Evolutionary conservation across 2,888 invertebrate genomes (phyloP), one percentile per base, ranked within the genome.

Genomic region (Acrobasis repandana): DNA sequence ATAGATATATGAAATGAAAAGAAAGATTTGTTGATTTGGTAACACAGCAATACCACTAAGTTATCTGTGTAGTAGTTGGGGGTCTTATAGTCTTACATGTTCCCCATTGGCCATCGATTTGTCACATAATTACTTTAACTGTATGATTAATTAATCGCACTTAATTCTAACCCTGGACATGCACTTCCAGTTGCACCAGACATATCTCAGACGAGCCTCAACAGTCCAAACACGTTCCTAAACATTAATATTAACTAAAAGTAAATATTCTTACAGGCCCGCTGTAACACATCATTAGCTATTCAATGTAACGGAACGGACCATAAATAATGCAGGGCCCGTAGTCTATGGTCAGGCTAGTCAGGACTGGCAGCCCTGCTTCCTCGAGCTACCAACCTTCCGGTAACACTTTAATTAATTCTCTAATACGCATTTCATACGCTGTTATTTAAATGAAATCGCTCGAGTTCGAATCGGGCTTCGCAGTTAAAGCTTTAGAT

Each of bases 281-380:
- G 54, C 65, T 64, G 65, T 64, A 71, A 75, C 76, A 77, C 73
- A 68, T 80, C 82, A 79, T 83, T 83, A 82, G 77, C 68, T 72
- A 82, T 78, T 77, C 82, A 78, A 77, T 78, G 81, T 80, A 80
- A 82, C 82, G 83, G 81, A 82, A 83, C 78, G 77, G 65, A 67
- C 67, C 70, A 81, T 80, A 79, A 75, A 79, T 80, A 78, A 79
- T 80, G 74, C 79, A 79, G 67, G 71, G 70, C 64, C 69, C 72
- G 75, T 72, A 71, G 66, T 65, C 70, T 65, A 69, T 73, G 77
- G 76, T 72, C 75, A 75, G 70, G 65, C 67, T 64, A 70, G 70
- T 68, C 70, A 54, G 18, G 36, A 65, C 67, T 67, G 56, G 56
- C 56, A 54, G 58, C 58, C 56, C 33, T 56, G 59, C 46, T 58